These are phyloP conservation scores for Misgurnus anguillicaudatus DNA, from an alignment of 2,113 vertebrate genomes.

Conservation along the genomic window DNA sequence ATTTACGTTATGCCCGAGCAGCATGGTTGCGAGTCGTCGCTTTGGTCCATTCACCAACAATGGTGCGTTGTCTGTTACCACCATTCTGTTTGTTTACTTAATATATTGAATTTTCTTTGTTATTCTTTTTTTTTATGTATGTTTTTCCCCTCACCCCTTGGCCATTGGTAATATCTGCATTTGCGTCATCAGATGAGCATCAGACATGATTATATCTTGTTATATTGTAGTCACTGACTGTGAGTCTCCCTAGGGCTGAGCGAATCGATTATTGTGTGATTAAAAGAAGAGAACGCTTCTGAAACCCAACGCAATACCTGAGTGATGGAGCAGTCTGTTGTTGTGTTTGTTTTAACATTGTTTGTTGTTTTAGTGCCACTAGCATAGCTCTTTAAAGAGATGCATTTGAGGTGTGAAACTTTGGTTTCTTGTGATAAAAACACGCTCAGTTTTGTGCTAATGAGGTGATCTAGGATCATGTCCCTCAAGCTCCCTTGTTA, in stretches of 20 bases:
- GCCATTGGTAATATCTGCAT: conserved; percentile 6
- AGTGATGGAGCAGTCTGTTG: neutral
- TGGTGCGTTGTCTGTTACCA: neutral
- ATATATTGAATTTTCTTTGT: neutral
- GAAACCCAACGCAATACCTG: neutral
- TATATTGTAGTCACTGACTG: neutral
- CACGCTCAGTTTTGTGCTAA: conserved; percentile 10
- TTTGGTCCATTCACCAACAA: neutral
- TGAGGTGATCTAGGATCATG: conserved; percentile 3
- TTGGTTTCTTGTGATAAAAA: conserved; percentile 13
- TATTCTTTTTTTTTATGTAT: neutral
- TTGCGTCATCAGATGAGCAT: neutral
- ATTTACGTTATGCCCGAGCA: conserved; percentile 14
- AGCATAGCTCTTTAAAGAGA: conserved; percentile 20
- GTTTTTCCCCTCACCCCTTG: neutral
- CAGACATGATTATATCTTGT: conserved; percentile 11
- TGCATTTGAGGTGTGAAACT: conserved; percentile 9
- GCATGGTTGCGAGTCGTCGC: conserved; percentile 17
- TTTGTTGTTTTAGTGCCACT: neutral
- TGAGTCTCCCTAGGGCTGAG: conserved; percentile 3
- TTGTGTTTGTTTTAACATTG: conserved; percentile 5
- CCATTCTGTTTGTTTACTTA: conserved; percentile 22
- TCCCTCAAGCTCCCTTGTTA: neutral
- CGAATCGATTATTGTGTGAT: conserved; percentile 2
- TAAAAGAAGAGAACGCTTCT: neutral